Evolutionary conservation across 1,140 invertebrate species (phyloP), one percentile per base, ranked within the genome.

Genomic region (Limonius californicus): DNA sequence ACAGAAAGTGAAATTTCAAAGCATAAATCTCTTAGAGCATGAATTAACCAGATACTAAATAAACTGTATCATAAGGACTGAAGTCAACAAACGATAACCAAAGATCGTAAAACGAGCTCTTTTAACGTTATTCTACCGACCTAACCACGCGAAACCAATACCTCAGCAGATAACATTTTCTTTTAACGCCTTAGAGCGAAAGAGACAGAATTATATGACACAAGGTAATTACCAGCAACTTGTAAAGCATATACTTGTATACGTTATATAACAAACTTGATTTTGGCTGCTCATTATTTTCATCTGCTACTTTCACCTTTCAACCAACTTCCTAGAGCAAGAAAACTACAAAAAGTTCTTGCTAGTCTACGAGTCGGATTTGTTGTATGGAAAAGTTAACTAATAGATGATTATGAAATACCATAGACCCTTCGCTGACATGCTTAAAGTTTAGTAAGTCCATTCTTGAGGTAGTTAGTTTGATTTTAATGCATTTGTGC

Each of bases 231-330:
- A 39, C n/a, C 8, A 12, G n/a, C n/a, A 39, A 39, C 7, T 39
- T 7, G 35, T 14, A 39, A 12, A 39, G 35, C 8, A 39, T 39
- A 39, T 39, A 39, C n/a, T 39, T 14, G n/a, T 39, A 27, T 2
- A 19, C 43, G 32, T 61, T 61, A 61, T 16, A 20, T 55, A 61
- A 61, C 59, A 61, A 43, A 45, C 59, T 53, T 55, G 59, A 54
- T 61, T 61, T 61, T 55, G 59, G 32, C 35, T 30, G 30, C 32
- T 55, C 32, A 55, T 55, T 55, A 61, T 61, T 54, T 55, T 61
- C 59, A 35, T 35, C 27, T 61, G 59, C 39, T 21, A 61, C 59
- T 61, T 61, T 61, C 59, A 61, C 59, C 53, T 50, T 50, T 50
- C 45, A 50, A 50, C 16, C 19, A 19, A 50, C 20, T 50, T 50